Evolutionary conservation across 2,113 vertebrate genomes (phyloP).

Genomic region (Oncorhynchus kisutch): DNA sequence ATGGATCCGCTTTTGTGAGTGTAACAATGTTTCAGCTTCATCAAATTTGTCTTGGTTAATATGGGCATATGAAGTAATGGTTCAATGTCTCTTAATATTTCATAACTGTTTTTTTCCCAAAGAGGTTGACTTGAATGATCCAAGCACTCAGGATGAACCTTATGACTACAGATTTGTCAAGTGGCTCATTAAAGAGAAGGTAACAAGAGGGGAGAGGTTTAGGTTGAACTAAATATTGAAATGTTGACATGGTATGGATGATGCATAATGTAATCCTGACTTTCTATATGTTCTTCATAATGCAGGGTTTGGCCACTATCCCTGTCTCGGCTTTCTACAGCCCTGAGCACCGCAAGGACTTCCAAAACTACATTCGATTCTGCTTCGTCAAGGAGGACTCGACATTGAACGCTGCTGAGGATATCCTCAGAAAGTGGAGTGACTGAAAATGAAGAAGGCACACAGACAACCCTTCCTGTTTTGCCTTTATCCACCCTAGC

Average conservation of each 20-base stretch:
- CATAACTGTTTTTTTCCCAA: conserved; percentile 5
- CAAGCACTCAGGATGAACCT: conserved; percentile 59
- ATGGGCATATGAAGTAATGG: too few relatives aligned
- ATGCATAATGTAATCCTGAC: background rate
- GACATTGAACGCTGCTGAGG: conserved; percentile 83
- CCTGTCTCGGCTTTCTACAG: conserved; percentile 87
- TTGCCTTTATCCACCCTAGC: background rate
- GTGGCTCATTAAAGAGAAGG: conserved; percentile 92
- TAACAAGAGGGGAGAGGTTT: conserved; percentile 36
- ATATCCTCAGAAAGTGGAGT: conserved; percentile 84
- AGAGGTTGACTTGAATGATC: conserved; percentile 79
- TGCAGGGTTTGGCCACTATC: conserved; percentile 85
- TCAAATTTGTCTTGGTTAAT: background rate
- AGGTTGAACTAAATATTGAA: background rate
- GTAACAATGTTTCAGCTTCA: background rate
- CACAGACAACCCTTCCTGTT: background rate
- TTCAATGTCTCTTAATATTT: background rate
- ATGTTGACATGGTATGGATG: background rate
- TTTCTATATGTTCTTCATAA: background rate
- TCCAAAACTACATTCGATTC: conserved; percentile 87
- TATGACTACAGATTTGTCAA: conserved; percentile 84
- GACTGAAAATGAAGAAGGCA: conserved; percentile 33
- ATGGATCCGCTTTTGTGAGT: background rate
- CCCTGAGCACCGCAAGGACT: conserved; percentile 73
- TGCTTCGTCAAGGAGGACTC: conserved; percentile 93